Conservation (phyloP, 1,140 invertebrate genomes). For the Cydia strobilella region DNA sequence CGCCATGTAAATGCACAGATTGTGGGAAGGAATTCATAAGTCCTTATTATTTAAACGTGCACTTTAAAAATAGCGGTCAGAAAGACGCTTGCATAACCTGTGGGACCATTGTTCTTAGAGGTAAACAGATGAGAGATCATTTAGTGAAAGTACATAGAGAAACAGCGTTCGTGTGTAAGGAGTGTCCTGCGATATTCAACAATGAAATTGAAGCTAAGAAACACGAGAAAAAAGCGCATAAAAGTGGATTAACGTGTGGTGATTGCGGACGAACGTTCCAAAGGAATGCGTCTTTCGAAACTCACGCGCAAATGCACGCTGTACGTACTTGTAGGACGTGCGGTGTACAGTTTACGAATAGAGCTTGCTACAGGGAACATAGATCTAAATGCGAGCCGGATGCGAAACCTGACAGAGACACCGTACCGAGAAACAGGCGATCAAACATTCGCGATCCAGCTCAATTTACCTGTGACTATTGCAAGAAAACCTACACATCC, state of each 20-base stretch:
- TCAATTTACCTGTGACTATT: slow-evolving; percentile 71
- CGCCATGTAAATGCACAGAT: slow-evolving; percentile 57
- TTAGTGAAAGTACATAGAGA: slow-evolving; percentile 51
- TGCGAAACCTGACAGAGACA: slow-evolving; percentile 56
- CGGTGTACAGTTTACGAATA: slow-evolving; percentile 61
- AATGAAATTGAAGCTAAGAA: slow-evolving; percentile 46
- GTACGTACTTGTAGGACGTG: slow-evolving; percentile 65
- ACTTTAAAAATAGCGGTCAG: slow-evolving; percentile 67
- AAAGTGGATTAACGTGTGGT: slow-evolving; percentile 51
- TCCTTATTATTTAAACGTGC: slow-evolving; percentile 66
- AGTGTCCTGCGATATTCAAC: slow-evolving; percentile 58
- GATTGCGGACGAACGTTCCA: slow-evolving; percentile 66
- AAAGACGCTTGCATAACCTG: slow-evolving; percentile 65
- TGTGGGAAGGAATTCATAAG: slow-evolving; percentile 71
- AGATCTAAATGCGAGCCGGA: slow-evolving; percentile 64
- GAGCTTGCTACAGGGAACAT: slow-evolving; percentile 64
- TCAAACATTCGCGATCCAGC: slow-evolving; percentile 69
- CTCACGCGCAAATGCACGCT: slow-evolving; percentile 67
- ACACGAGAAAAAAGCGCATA: slow-evolving; percentile 57
- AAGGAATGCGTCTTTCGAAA: slow-evolving; percentile 56
- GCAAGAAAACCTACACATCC: slow-evolving; percentile 65
- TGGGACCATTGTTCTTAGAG: slow-evolving; percentile 52
- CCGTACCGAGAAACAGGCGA: slow-evolving; percentile 51
- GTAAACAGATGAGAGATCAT: slow-evolving; percentile 61
- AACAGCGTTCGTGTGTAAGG: slow-evolving; percentile 45